phyloP scores from a whole-genome alignment of 92 coral and sea anemone species.

The Bergia sp. region DNA sequence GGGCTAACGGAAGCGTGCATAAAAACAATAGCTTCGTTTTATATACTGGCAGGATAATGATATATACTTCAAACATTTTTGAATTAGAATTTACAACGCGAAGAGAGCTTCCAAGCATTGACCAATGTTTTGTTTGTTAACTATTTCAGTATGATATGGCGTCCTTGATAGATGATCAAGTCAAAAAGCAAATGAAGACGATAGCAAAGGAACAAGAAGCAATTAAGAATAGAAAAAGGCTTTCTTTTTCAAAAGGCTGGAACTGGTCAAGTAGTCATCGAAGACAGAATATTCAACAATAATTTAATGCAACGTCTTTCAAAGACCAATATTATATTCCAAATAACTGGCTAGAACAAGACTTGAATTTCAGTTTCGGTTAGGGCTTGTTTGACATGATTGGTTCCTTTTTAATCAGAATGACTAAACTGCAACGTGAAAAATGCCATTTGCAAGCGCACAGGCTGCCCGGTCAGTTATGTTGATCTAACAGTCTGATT shows the following conservation, averaged over 20 bases:
- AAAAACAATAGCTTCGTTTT: not conserved
- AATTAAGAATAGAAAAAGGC: constrained; percentile 56
- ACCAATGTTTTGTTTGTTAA: not conserved
- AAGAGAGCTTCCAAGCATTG: not conserved
- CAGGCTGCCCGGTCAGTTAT: not conserved
- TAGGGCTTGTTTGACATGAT: not conserved
- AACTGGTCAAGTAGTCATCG: constrained; percentile 73
- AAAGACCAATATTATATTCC: not conserved
- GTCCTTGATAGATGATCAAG: constrained; percentile 91
- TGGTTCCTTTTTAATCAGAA: not conserved
- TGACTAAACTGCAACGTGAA: not conserved
- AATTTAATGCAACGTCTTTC: not conserved
- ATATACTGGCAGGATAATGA: not conserved
- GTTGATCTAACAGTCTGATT: not conserved
- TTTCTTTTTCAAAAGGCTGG: constrained; percentile 89
- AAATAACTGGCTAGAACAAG: constrained; percentile 5
- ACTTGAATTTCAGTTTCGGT: not conserved
- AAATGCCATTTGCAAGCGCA: too few species aligned
- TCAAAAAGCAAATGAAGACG: constrained; percentile 87
- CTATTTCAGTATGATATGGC: constrained; percentile 90
- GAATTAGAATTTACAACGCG: too few species aligned
- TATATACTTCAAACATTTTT: not conserved
- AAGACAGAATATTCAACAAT: constrained; percentile 47
- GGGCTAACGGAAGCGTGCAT: not conserved
- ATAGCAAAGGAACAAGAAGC: constrained; percentile 79